A percentile compares a stretch with the other conserved stretches of the same genome.
phyloP scores from a whole-genome alignment of 2,797 vertebrate genomes.

The Acipenser transmontanus region DNA sequence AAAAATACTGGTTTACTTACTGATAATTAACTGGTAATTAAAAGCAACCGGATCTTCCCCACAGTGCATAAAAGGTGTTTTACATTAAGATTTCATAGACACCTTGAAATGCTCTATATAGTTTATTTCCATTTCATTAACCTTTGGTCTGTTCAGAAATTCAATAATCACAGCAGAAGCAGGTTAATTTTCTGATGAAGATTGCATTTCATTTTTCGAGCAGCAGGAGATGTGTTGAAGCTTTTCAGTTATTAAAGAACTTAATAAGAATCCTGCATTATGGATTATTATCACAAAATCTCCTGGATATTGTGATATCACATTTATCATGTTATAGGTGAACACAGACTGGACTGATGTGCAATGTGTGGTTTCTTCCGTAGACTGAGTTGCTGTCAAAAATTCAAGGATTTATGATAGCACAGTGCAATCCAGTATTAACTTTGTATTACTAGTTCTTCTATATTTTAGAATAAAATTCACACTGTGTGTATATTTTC shows the following conservation, averaged over 20 bases:
- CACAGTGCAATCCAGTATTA: too few relatives aligned
- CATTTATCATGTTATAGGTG: too few relatives aligned
- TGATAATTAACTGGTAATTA: not conserved
- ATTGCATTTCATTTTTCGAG: not conserved
- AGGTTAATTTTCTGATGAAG: not conserved
- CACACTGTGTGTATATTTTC: too few relatives aligned
- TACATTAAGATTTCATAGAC: not conserved
- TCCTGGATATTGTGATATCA: too few relatives aligned
- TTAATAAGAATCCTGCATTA: not conserved
- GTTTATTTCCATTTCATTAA: slow-evolving; percentile 7
- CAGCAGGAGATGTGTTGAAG: not conserved
- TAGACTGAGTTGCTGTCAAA: too few relatives aligned
- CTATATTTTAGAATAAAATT: too few relatives aligned
- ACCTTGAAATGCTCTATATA: slow-evolving; percentile 5
- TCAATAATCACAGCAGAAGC: slow-evolving; percentile 1
- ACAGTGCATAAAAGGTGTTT: not conserved
- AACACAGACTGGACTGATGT: too few relatives aligned
- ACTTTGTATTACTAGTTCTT: too few relatives aligned
- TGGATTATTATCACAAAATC: not conserved
- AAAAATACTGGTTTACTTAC: not conserved
- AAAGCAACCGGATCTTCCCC: not conserved
- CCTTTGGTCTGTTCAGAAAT: not conserved
- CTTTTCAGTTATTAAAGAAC: not conserved
- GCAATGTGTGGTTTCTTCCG: too few relatives aligned
- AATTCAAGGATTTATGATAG: too few relatives aligned